Evolutionary conservation across 2,113 vertebrate species (phyloP).

Genomic region (Xyliphius kryptos): DNA sequence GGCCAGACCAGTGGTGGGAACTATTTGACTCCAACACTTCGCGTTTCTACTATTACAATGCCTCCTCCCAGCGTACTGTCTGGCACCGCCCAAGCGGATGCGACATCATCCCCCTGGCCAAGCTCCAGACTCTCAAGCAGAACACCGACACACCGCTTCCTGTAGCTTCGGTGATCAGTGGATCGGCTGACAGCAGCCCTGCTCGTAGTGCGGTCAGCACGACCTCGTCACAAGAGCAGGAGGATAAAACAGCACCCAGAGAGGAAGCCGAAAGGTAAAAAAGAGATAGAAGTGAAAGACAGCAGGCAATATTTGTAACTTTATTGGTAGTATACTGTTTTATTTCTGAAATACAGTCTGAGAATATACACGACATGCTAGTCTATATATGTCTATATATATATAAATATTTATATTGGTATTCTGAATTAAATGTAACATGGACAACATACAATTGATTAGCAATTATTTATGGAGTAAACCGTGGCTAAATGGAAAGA

Average conservation of each 20-base stretch:
- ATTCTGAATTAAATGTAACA: too few relatives aligned
- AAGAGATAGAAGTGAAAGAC: too few relatives aligned
- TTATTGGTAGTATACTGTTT: too few relatives aligned
- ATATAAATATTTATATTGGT: too few relatives aligned
- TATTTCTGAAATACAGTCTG: too few relatives aligned
- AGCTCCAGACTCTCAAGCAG: slow-evolving; percentile 94
- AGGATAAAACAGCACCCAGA: slow-evolving; percentile 60
- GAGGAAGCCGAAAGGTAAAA: slow-evolving; percentile 63
- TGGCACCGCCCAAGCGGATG: slow-evolving; percentile 93
- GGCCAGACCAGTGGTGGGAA: slow-evolving; percentile 98
- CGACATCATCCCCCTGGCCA: slow-evolving; percentile 94
- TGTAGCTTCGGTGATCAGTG: slow-evolving; percentile 43
- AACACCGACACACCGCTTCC: slow-evolving; percentile 69
- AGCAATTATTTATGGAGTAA: too few relatives aligned
- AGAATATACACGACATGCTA: too few relatives aligned
- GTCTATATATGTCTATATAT: too few relatives aligned
- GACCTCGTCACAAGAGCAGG: slow-evolving; percentile 85
- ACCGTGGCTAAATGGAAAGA: too few relatives aligned
- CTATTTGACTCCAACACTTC: slow-evolving; percentile 96
- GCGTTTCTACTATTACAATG: slow-evolving; percentile 96
- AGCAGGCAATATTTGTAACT: too few relatives aligned
- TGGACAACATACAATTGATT: too few relatives aligned
- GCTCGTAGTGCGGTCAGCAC: slow-evolving; percentile 83
- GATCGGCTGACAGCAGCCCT: slow-evolving; percentile 80
- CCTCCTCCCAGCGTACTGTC: slow-evolving; percentile 86